Base-by-base conservation (phyloP, 2,113 vertebrate species). In the Cyprinodon brontotheroides region DNA sequence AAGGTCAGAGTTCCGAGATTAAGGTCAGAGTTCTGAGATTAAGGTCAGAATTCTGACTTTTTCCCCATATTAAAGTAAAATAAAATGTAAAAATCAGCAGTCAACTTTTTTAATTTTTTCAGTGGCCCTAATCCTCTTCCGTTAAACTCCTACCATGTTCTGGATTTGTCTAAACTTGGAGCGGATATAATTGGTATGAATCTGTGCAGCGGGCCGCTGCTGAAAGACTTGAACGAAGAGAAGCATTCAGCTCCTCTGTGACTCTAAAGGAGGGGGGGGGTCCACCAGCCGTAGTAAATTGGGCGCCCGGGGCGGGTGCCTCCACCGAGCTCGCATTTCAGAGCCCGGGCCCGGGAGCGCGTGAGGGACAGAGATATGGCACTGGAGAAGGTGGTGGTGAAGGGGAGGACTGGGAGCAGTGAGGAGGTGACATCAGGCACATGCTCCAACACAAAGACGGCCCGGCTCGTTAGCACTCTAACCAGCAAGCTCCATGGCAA, bases 231-330 rank as follows among this genome's bases (percentile, higher is more conserved):
- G 89, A 86, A 83, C 66, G 83, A 79, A 87, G 80, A 89, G 82
- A 37, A 67, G 74, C 80, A 70, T 80, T 82, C 77, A 80, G 68
- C 72, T 80, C 85, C 80, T 87, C 84, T 81, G 86, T 86, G 86
- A 92, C 91, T 92, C 43, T 29, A 29, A 29, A 29, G 29, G 29
- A 29, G 82, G 78, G 79, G 83, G 83, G 87, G 86, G 83, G 84
- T 90, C 87, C 86, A 86, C 84, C 90, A 91, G 88, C 92, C 91
- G 82, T 82, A 83, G 90, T 93, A 93, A 92, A 91, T 91, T 88
- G 86, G 83, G 79, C 72, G 89, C 93, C 87, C 69, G 83, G 88
- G 90, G 90, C 84, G 74, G 80, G 72, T 84, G 85, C 84, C 88
- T 89, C 80, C 85, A 85, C 88, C 87, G 61, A 89, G 91, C 89